A percentile compares a stretch with the other conserved stretches of the same genome.
Evolutionary conservation across 2,797 vertebrate species (phyloP).

Genomic region (Gallinago solitaria): DNA sequence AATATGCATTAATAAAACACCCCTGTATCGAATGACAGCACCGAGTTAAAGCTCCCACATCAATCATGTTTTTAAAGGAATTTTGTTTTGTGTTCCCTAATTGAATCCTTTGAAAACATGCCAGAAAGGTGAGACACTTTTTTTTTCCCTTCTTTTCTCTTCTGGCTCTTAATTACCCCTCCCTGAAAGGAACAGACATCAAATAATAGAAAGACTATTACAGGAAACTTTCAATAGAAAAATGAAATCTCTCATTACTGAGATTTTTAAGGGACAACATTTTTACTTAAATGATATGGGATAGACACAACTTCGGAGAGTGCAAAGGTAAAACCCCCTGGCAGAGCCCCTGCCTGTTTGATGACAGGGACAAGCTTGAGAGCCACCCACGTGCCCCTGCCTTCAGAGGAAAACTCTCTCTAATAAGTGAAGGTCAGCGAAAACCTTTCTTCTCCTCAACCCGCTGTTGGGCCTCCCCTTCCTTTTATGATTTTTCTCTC

Average conservation of each 20-base stretch:
- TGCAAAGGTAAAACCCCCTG: not conserved
- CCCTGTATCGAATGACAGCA: not conserved
- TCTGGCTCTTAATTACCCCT: slow-evolving; percentile 30
- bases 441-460: not conserved
- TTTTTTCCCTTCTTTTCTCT: not conserved
- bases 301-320: not conserved
- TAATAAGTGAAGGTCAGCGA: not conserved
- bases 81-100: slow-evolving; percentile 9
- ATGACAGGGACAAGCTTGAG: not conserved
- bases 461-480: not conserved
- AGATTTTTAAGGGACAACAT: not conserved
- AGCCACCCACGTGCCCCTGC: not conserved
- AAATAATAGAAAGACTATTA: not conserved
- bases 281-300: not conserved
- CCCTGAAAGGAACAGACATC: not conserved
- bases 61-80: slow-evolving; percentile 22
- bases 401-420: not conserved
- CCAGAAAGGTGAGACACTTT: not conserved
- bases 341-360: not conserved
- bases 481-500: not conserved
- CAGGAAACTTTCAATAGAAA: not conserved
- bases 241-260: not conserved
- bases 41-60: slow-evolving; percentile 9
- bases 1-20: slow-evolving; percentile 37
- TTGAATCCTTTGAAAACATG: slow-evolving; percentile 35